Evolutionary conservation across 1,140 invertebrate species (phyloP), one percentile per base, ranked within the genome.

Genomic region (Drosophila varians): DNA sequence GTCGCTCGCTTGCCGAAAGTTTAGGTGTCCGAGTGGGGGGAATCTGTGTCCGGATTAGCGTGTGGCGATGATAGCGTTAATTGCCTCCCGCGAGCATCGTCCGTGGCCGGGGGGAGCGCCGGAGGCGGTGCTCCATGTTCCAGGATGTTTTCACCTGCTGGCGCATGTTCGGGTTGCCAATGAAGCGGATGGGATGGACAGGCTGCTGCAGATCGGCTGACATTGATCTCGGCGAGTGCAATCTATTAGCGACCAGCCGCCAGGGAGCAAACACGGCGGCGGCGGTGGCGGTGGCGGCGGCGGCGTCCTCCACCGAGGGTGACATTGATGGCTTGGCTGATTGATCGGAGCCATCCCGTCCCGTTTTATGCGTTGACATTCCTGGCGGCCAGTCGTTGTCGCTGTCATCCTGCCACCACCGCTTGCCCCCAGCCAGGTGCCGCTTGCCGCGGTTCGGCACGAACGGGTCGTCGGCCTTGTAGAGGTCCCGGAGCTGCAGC

Each of bases 281-380:
- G 45, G 25, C 40, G 31, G 45, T 57, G 58, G 58, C 54, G 45
- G 25, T 34, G 31, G 45, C 64, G 58, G 25, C 40, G 31, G 45
- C 64, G 58, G 58, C 54, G 45, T 77, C 70, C 57, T 64, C 58
- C 46, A n/a, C n/a, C n/a, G n/a, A n/a, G n/a, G 56, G 5, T 87
- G 89, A 86, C 78, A 87, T 68, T 90, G 87, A 90, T 80, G 77
- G 62, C 70, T 78, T 87, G 87, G 77, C 87, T 90, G 87, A 87
- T 90, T 79, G 87, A 90, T 90, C 69, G 87, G 74, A 74, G 48
- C 75, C 69, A 90, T 89, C 89, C n/a, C n/a, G n/a, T n/a, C n/a
- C n/a, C 80, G 89, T 77, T 89, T 89, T 74, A 87, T 83, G 75
- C 82, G 78, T 79, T 83, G 82, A 76, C 87, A 88, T 86, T 84